Evolutionary conservation across 2,888 invertebrate genomes (phyloP).

Genomic region (Yponomeuta plumbellus): DNA sequence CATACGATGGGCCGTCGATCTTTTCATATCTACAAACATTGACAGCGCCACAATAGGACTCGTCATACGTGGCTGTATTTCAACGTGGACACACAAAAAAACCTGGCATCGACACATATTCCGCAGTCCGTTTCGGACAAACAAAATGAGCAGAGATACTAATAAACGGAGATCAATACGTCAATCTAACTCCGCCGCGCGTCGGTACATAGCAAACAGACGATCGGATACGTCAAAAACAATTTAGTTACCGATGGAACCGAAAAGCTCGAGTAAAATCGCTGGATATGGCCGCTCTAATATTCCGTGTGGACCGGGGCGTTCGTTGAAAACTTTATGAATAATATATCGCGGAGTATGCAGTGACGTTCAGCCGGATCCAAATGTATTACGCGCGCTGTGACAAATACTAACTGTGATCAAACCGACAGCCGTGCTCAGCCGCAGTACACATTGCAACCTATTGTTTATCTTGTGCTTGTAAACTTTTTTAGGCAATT

Average conservation of each 20-base stretch:
- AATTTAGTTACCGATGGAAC: slow-evolving; percentile 68
- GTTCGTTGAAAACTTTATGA: slow-evolving; percentile 66
- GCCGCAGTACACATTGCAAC: background rate
- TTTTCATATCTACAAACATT: background rate
- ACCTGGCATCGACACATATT: background rate
- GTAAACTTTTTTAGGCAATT: background rate
- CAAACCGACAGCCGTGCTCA: slow-evolving; percentile 33
- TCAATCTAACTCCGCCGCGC: slow-evolving; percentile 8
- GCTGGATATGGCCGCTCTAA: slow-evolving; percentile 56
- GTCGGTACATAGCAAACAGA: background rate
- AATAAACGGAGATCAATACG: slow-evolving; percentile 14
- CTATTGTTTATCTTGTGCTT: background rate
- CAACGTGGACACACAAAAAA: background rate
- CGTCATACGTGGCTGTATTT: background rate
- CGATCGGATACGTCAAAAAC: slow-evolving; percentile 43
- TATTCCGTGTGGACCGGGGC: slow-evolving; percentile 67
- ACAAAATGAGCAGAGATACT: slow-evolving; percentile 10
- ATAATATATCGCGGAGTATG: slow-evolving; percentile 61
- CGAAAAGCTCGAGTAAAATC: slow-evolving; percentile 55
- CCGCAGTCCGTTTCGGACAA: background rate
- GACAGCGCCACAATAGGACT: background rate
- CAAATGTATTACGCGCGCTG: slow-evolving; percentile 37
- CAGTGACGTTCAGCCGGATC: slow-evolving; percentile 44
- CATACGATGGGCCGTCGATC: background rate
- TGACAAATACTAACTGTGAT: slow-evolving; percentile 45